These are phyloP conservation scores for Sarcophaga carnaria DNA, from an alignment of 2,888 invertebrate genomes.

Conservation along the genomic window DNA sequence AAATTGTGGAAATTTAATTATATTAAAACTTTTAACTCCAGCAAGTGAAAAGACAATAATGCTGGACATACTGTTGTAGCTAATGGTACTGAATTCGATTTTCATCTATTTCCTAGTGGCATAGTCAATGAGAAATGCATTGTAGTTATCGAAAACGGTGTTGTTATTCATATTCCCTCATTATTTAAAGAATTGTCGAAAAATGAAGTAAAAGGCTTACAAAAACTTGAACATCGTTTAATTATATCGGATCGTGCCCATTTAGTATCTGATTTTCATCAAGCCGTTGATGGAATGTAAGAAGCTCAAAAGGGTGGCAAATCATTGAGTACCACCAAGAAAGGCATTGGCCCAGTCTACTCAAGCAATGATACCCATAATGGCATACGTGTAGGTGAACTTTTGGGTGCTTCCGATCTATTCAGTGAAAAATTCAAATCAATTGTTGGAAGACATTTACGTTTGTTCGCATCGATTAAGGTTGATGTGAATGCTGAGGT, in stretches of 20 bases:
- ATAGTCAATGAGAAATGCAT: slow-evolving; percentile 95
- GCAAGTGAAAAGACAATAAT: slow-evolving; percentile 89
- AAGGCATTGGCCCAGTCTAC: slow-evolving; percentile 99
- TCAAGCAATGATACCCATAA: slow-evolving; percentile 96
- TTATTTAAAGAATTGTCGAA: slow-evolving; percentile 96
- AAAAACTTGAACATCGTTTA: slow-evolving; percentile 90
- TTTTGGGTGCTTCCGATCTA: slow-evolving; percentile 92
- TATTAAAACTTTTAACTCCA: too few relatives aligned
- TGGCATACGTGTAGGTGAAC: slow-evolving; percentile 96
- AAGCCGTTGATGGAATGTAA: slow-evolving; percentile 95
- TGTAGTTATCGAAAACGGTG: slow-evolving; percentile 98
- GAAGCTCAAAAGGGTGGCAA: slow-evolving; percentile 94
- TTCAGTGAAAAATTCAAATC: slow-evolving; percentile 94
- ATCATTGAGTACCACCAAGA: slow-evolving; percentile 98
- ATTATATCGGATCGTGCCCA: slow-evolving; percentile 98
- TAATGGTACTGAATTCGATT: slow-evolving; percentile 96
- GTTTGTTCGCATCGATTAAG: slow-evolving; percentile 91
- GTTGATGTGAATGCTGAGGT: slow-evolving; percentile 93
- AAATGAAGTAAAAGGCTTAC: slow-evolving; percentile 94
- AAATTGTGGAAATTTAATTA: too few relatives aligned
- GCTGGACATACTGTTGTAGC: slow-evolving; percentile 99
- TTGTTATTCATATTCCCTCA: slow-evolving; percentile 97
- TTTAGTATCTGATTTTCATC: slow-evolving; percentile 95
- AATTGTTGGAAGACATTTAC: slow-evolving; percentile 90
- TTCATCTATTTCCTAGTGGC: slow-evolving; percentile 98